Percentiles rank a stretch among this genome's conserved stretches.
These are phyloP conservation scores for Holcopasites calliopsidis DNA, from an alignment of 1,140 invertebrate species.

Conservation along the genomic window DNA sequence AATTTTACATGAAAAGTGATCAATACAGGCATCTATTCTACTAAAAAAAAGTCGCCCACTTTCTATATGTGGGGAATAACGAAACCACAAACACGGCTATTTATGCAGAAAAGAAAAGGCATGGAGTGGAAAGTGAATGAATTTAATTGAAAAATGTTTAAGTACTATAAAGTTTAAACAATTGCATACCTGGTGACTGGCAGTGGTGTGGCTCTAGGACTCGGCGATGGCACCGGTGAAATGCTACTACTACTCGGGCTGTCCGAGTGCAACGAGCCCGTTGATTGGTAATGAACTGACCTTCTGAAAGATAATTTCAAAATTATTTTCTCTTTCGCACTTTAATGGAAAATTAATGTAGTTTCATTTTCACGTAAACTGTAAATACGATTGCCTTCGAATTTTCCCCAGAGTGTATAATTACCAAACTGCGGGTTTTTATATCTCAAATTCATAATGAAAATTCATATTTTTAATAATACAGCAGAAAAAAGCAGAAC, in stretches of 20 bases:
- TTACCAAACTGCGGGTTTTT: no score
- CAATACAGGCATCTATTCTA: no score
- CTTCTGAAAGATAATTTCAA: constrained; percentile 78
- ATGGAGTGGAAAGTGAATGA: constrained; percentile 1
- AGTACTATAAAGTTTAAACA: not conserved
- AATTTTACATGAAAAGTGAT: no score
- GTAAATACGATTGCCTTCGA: not conserved
- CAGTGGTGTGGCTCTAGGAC: constrained; percentile 86
- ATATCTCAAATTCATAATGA: no score
- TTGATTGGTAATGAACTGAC: constrained; percentile 91
- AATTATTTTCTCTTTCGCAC: not conserved
- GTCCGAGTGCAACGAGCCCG: constrained; percentile 91
- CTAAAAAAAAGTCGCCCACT: no score
- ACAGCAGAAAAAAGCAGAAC: no score
- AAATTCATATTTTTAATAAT: no score
- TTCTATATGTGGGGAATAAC: no score
- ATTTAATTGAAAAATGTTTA: constrained; percentile 6
- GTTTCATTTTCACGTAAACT: not conserved
- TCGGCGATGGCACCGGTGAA: constrained; percentile 90
- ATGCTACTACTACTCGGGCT: constrained; percentile 90
- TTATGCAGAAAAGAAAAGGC: not conserved
- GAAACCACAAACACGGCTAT: no score
- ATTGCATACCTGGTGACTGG: constrained; percentile 75
- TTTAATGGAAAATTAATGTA: no score
- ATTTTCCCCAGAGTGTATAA: no score